Evolutionary conservation across 30 jellyfish, hydroid and myxozoan species (phyloP), one percentile per base, ranked within the genome.

Genomic region (Cassiopea andromeda): DNA sequence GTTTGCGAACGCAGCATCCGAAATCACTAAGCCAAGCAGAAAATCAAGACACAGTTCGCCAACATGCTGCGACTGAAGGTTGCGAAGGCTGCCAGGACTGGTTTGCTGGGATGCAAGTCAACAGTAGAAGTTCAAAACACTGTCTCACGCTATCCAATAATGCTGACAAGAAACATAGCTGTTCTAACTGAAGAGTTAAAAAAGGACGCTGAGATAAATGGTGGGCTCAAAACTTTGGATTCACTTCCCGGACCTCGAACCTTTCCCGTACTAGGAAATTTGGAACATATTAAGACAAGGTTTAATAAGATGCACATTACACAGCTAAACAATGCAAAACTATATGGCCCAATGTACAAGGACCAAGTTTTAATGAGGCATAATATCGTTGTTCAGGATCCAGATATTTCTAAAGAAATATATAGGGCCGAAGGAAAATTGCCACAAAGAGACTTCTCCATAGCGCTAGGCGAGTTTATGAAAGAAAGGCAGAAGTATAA

Each of bases 401-500:
- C 90, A 0, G 85, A 66, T 1, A 16, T 69, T 8, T 60, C 60
- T 13, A 78, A 87, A 64, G 87, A 76, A 15, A 82, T 87, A 10
- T 87, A 76, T 61, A 77, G 90, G 48, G 72, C 80, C 1, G 94
- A 87, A n/a, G 90, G 84, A 45, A 87, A 87, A 69, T 45, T 49
- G 67, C 94, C 94, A 7, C 43, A 46, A 8, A 60, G 93, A 46
- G 93, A 85, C n/a, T 66, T 66, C 67, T 18, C 73, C 18, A 17
- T 45, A 13, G 90, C 38, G 5, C 50, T 82, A 1, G 50, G 82
- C 7, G 82, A 15, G 72, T 82, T 38, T 82, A 57, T 82, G 10
- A 78, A 82, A 27, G 90, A 67, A 54, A 64, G 50, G 0, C 47
- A 44, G 18, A 44, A 66, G 9, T 67, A 57, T 19, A 78, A 77